Evolutionary conservation across 1,140 invertebrate genomes (phyloP), one percentile per base, ranked within the genome.

Genomic region (Heliconius himera): DNA sequence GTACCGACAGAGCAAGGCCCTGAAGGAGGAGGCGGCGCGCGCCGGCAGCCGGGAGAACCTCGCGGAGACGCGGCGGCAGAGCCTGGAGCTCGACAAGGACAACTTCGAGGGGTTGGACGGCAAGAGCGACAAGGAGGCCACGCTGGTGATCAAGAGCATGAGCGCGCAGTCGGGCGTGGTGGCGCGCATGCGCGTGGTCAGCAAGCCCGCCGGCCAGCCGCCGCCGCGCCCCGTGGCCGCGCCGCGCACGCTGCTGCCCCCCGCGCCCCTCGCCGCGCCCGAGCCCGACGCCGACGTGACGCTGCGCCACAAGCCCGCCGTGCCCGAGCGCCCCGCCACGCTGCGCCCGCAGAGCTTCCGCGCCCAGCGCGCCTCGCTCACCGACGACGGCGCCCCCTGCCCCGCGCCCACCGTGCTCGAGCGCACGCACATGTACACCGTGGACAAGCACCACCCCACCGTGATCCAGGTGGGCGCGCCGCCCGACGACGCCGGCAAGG

Each of bases 291-390:
- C 74, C 38, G 81, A 94, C 29, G 91, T 95, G 49, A 86, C 88
- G 77, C 82, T 94, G 71, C 87, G 94, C 16, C 92, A 94, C 87
- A 97, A 97, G 91, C 97, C 97, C 8, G 96, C 96, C 5, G 95
- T 97, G 71, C 97, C 97, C 18, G 96, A 97, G 85, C 94, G 97
- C 76, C 97, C 97, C 6, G 95, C 96, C n/a, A 95, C 95, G 46
- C 91, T 97, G 54, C 95, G 96, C 77, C 96, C 96, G 22, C 95
- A 95, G 5, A 96, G 95, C 88, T 95, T 96, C 82, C 90, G 93
- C 74, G 90, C 79, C 13, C 83, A 87, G 36, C 91, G 93, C 77
- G 84, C 80, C 81, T 91, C 91, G 29, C 84, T 84, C 73, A 81
- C 88, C 38, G 90, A 91, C 74, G 87, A 22, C 88, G 1, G 11